phyloP scores from a whole-genome alignment of 2,797 vertebrate genomes.

The Syndactyla subalaris region DNA sequence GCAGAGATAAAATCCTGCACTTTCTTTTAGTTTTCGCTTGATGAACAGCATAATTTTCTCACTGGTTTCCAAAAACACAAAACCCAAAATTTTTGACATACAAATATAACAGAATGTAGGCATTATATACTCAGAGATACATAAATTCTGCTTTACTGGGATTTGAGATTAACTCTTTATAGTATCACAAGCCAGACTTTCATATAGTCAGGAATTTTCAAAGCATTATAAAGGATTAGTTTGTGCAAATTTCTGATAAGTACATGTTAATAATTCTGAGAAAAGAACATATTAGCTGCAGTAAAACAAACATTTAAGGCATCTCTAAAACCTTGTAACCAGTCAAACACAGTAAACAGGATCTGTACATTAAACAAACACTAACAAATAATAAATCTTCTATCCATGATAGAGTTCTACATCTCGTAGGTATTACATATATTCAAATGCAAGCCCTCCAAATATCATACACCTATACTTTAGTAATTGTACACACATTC shows the following conservation, averaged over 20 bases:
- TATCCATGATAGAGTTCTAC: background rate
- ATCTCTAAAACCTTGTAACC: background rate
- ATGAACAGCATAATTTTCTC: background rate
- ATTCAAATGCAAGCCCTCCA: background rate
- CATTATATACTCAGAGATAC: background rate
- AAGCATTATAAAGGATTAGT: conserved; percentile 34
- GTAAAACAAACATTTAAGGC: conserved; percentile 1
- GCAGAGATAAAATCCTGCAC: background rate
- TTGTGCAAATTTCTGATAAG: conserved; percentile 45
- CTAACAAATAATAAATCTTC: background rate
- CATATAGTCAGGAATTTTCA: background rate
- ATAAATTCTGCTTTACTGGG: background rate
- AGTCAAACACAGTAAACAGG: background rate
- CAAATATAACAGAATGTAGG: background rate
- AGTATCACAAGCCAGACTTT: background rate
- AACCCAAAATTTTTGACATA: background rate
- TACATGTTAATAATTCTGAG: background rate
- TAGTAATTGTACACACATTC: background rate
- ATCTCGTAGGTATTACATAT: rapidly evolving
- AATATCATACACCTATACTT: background rate
- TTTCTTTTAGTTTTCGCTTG: background rate
- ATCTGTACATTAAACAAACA: background rate
- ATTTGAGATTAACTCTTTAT: conserved; percentile 42
- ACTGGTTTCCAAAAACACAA: background rate
- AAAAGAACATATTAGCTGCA: background rate